phyloP scores from a whole-genome alignment of 2,888 invertebrate species.

The Noctuana brunneofusca region DNA sequence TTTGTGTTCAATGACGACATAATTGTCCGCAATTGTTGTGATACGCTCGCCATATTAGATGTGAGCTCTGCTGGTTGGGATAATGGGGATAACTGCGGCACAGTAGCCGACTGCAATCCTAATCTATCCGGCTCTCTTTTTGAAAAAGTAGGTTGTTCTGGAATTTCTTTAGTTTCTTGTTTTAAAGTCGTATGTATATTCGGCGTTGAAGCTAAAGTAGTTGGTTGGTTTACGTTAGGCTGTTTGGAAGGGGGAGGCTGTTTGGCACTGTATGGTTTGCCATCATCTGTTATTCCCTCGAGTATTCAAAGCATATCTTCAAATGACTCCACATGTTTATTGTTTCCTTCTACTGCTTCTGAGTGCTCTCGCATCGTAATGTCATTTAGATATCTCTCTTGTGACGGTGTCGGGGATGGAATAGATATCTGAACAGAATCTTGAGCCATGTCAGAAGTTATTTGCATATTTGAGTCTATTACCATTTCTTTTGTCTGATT shows the following conservation, averaged over 20 bases:
- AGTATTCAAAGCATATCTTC: constrained; percentile 88
- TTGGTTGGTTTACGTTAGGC: constrained; percentile 37
- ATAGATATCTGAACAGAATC: constrained; percentile 86
- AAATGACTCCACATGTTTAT: constrained; percentile 84
- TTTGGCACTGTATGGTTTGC: constrained; percentile 62
- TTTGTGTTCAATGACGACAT: constrained; percentile 84
- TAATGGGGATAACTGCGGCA: constrained; percentile 87
- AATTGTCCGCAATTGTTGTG: constrained; percentile 86
- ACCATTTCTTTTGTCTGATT: constrained; percentile 82
- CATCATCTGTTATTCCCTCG: constrained; percentile 83
- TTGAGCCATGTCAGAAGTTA: constrained; percentile 81
- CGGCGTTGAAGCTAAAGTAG: constrained; percentile 44
- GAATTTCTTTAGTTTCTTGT: constrained; percentile 55
- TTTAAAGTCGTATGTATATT: constrained; percentile 48
- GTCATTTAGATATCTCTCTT: constrained; percentile 85
- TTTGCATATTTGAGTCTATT: constrained; percentile 81
- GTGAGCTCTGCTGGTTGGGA: constrained; percentile 88
- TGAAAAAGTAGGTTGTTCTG: constrained; percentile 57
- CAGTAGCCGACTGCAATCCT: constrained; percentile 75
- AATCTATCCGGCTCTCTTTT: constrained; percentile 65
- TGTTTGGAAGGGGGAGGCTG: constrained; percentile 50
- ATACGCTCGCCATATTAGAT: constrained; percentile 87
- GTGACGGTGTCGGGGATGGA: constrained; percentile 85
- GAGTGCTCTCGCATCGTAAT: constrained; percentile 84
- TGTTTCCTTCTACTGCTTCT: constrained; percentile 78